phyloP scores from a whole-genome alignment of 2,888 invertebrate genomes.

The Tenodera sinensis region DNA sequence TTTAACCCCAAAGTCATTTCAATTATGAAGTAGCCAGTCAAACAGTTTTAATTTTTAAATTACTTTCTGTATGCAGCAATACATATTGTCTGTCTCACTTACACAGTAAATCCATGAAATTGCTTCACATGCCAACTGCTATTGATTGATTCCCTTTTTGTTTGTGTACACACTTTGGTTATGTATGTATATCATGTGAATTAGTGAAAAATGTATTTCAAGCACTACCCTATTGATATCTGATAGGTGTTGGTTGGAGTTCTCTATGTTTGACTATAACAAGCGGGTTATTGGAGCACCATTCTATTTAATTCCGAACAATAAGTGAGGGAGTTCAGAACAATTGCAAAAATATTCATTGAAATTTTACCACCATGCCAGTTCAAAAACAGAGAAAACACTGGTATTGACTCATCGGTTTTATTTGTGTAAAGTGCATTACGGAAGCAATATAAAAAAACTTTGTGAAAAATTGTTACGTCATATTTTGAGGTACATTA shows the following conservation, averaged over 20 bases:
- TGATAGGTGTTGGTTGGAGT: background rate
- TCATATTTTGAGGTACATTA: too few relatives aligned
- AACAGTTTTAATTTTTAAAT: background rate
- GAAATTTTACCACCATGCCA: too few relatives aligned
- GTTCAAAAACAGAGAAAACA: too few relatives aligned
- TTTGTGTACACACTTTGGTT: background rate
- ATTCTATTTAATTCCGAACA: background rate
- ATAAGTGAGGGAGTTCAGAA: background rate
- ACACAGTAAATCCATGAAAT: background rate
- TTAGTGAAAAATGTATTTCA: background rate
- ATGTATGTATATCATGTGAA: background rate
- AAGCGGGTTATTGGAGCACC: background rate
- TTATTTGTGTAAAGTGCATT: too few relatives aligned
- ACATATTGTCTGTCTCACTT: background rate
- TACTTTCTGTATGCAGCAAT: background rate
- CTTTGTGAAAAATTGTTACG: too few relatives aligned
- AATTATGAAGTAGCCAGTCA: background rate
- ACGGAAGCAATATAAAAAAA: too few relatives aligned
- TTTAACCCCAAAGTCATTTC: background rate
- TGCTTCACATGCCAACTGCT: background rate
- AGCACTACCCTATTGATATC: background rate
- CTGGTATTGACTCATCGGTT: too few relatives aligned
- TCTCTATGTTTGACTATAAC: background rate
- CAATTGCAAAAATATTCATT: background rate
- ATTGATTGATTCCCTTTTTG: background rate